Evolutionary conservation across 2,113 vertebrate species (phyloP), one percentile per base, ranked within the genome.

Genomic region (Pygoscelis antarcticus): DNA sequence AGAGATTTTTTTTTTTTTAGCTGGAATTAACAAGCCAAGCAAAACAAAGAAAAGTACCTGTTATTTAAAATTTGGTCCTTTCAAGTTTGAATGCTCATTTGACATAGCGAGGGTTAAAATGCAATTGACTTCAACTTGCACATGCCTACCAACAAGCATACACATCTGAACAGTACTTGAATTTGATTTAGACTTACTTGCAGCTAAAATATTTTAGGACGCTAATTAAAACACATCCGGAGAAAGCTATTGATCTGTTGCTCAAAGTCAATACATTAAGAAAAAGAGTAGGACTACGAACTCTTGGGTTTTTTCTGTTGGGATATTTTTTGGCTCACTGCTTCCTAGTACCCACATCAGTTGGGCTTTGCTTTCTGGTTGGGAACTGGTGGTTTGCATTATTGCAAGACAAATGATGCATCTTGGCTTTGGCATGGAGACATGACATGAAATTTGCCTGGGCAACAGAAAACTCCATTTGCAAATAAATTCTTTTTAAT

Each of bases 171-270:
- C 17, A 38, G 29, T 25, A 70, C 29, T n/a, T 42, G 9, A 72
- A 87, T 85, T 83, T 65, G 44, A 84, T 61, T 88, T 32, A 61
- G 13, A 44, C 61, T 84, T 90, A 66, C 82, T 72, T 58, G 57
- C 51, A 90, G 61, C n/a, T 76, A 64, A 66, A 87, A 87, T 82
- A 74, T 87, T 93, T 93, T 49, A 88, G 62, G 76, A 70, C 1
- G 4, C 34, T 87, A 89, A 92, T 81, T 74, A 87, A 93, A 83
- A 95, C 44, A 25, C 57, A 90, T 30, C 54, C 2, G 1, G 51
- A 76, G 66, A 74, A 79, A 95, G 49, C 40, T 74, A 94, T 58
- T 23, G 68, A 95, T 95, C 58, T 69, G 57, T 54, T 92, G 38
- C 75, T 64, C 60, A 18, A 92, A 92, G 60, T 76, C 49, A 69